phyloP scores from a whole-genome alignment of 1,140 invertebrate genomes.

The Lordiphosa clarofinis region DNA sequence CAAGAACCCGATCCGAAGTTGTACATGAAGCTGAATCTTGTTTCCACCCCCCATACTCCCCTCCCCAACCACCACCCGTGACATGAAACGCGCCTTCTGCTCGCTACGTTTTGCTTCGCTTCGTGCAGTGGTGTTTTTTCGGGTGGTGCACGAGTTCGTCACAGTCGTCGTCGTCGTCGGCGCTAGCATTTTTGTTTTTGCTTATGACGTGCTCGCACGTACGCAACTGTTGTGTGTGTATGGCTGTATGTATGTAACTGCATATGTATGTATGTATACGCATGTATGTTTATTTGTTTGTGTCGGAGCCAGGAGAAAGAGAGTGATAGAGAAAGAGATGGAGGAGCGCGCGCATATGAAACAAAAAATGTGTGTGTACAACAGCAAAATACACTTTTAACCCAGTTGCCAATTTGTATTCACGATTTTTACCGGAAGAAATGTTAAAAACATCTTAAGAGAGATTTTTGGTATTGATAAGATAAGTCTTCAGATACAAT shows the following conservation, averaged over 20 bases:
- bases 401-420: conserved; percentile 17
- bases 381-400: conserved; percentile 7
- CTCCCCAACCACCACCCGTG: conserved; percentile 12
- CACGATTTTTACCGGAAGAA: no score
- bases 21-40: conserved; percentile 20
- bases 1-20: not conserved
- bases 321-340: not conserved
- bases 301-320: conserved; percentile 10
- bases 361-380: not conserved
- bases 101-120: no score
- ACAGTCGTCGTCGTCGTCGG: conserved; percentile 36
- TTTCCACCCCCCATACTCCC: conserved; percentile 43
- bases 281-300: conserved; percentile 26
- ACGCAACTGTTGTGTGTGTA: conserved; percentile 38
- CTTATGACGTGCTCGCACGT: conserved; percentile 65
- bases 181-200: conserved; percentile 38
- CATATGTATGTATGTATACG: conserved; percentile 1
- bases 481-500: no score
- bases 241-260: conserved; percentile 1
- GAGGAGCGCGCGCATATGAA: not conserved
- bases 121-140: not conserved
- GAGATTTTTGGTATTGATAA: no score
- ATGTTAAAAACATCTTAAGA: no score
- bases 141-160: conserved; percentile 20
- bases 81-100: no score